Percentiles rank a stretch among this genome's conserved stretches.
Conservation (phyloP, 2,797 vertebrate species). For the Gouania willdenowi region DNA sequence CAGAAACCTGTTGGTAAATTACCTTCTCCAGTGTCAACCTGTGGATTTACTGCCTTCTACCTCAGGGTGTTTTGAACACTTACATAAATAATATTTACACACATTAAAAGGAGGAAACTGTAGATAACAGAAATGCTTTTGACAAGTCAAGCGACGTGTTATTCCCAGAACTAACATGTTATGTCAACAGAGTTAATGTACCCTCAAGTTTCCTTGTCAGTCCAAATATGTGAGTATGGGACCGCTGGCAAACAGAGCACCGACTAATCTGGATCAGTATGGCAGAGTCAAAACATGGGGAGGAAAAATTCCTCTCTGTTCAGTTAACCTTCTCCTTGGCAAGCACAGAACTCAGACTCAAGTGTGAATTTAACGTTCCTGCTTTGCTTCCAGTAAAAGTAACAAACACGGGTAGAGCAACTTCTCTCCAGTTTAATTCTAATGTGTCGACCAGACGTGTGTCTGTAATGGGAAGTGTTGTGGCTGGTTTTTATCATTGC, state of each 20-base stretch:
- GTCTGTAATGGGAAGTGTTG: too few species aligned
- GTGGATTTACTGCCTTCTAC: slow-evolving; percentile 39
- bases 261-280: slow-evolving; percentile 20
- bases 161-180: slow-evolving; percentile 6
- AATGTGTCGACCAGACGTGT: too few species aligned
- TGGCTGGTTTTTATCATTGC: background rate
- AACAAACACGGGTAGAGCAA: too few species aligned
- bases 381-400: too few species aligned
- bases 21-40: too few species aligned
- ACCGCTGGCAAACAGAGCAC: slow-evolving; percentile 15
- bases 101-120: slow-evolving; percentile 25
- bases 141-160: slow-evolving; percentile 17
- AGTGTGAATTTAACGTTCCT: background rate
- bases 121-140: slow-evolving; percentile 5
- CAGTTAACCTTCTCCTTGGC: slow-evolving; percentile 15
- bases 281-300: slow-evolving; percentile 25
- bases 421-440: too few species aligned
- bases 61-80: slow-evolving; percentile 33
- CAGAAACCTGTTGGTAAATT: too few species aligned
- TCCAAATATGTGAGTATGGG: slow-evolving; percentile 17
- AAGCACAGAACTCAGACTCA: slow-evolving; percentile 3
- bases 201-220: slow-evolving; percentile 10
- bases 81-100: slow-evolving; percentile 54
- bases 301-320: slow-evolving; percentile 31
- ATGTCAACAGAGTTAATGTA: slow-evolving; percentile 28